Evolutionary conservation across 2,888 invertebrate genomes (phyloP).

Genomic region (Nudaria mundana): DNA sequence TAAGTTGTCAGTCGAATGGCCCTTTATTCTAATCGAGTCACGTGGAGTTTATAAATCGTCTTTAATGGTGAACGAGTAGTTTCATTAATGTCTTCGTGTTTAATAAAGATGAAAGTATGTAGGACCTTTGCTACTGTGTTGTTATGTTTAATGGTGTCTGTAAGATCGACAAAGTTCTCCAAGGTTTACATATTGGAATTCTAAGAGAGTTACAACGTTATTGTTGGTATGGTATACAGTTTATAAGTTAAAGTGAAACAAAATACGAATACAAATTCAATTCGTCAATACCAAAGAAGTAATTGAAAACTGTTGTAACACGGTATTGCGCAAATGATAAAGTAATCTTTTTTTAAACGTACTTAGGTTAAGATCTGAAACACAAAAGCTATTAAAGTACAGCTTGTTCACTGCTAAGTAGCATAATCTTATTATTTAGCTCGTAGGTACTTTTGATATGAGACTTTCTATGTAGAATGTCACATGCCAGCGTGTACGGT

Average conservation of each 20-base stretch:
- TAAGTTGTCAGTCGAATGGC: slow-evolving; percentile 32
- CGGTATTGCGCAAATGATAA: slow-evolving; percentile 1
- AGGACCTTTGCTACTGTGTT: slow-evolving; percentile 19
- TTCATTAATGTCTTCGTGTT: slow-evolving; percentile 35
- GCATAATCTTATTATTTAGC: not conserved
- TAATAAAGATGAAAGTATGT: slow-evolving; percentile 27
- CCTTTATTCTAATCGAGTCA: slow-evolving; percentile 33
- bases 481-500: not conserved
- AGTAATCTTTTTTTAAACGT: slow-evolving; percentile 4
- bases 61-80: slow-evolving; percentile 24
- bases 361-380: slow-evolving; percentile 3
- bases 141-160: slow-evolving; percentile 14
- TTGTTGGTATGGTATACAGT: not conserved
- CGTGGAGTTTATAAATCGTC: slow-evolving; percentile 33
- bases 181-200: slow-evolving; percentile 5
- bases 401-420: not conserved
- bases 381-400: not conserved
- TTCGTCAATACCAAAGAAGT: slow-evolving; percentile 1
- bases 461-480: not conserved
- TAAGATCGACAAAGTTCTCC: slow-evolving; percentile 1
- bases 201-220: not conserved
- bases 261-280: slow-evolving; percentile 3
- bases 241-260: not conserved
- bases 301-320: slow-evolving; percentile 6
- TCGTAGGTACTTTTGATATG: not conserved